Conservation (phyloP, 2,888 invertebrate genomes). For the Cataglyphis rosenhaueri region DNA sequence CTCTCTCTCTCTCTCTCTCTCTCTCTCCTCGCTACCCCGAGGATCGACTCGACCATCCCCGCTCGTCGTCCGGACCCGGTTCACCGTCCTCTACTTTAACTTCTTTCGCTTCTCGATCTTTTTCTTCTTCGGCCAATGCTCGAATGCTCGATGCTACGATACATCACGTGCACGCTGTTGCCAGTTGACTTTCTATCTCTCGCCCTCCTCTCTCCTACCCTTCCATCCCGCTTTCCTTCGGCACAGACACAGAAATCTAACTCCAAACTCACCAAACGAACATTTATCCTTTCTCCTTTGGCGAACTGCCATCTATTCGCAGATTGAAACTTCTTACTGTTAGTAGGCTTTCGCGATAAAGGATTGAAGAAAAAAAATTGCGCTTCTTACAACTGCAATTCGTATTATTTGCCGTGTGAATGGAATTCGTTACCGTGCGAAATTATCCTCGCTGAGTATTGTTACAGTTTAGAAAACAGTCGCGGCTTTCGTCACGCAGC, state of each 20-base stretch:
- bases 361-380: conserved; percentile 22
- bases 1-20: conserved; percentile 51
- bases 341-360: conserved; percentile 31
- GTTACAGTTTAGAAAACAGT: conserved; percentile 16
- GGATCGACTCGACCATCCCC: conserved; percentile 62
- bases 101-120: conserved; percentile 63
- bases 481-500: conserved; percentile 63
- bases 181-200: conserved; percentile 68
- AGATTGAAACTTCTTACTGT: conserved; percentile 50
- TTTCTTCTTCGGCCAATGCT: conserved; percentile 68
- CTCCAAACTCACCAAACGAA: conserved; percentile 61
- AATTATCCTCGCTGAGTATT: not conserved
- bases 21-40: conserved; percentile 54
- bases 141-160: conserved; percentile 80
- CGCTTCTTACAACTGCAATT: not conserved
- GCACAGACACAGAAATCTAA: conserved; percentile 63
- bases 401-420: not conserved
- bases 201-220: not conserved
- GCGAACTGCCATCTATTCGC: conserved; percentile 66
- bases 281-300: conserved; percentile 69
- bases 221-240: conserved; percentile 44
- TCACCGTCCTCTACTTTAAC: conserved; percentile 61
- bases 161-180: conserved; percentile 80
- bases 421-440: conserved; percentile 20
- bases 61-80: conserved; percentile 46